phyloP scores from a whole-genome alignment of 2,888 invertebrate genomes.

The Pollenia griseotomentosa region DNA sequence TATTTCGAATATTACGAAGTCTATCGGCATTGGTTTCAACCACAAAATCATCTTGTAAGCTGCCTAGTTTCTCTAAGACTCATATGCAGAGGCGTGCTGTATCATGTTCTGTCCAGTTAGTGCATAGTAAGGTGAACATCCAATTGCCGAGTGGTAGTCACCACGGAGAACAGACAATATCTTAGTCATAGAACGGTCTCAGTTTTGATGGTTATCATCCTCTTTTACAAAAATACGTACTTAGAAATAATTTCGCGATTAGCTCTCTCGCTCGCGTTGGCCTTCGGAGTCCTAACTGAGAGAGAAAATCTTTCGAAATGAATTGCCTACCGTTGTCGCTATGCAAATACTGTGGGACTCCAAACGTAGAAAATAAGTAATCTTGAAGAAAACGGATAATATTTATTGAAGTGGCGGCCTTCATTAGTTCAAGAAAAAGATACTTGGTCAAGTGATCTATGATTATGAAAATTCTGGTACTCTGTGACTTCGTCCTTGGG shows the following conservation, averaged over 20 bases:
- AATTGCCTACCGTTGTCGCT: too few species aligned
- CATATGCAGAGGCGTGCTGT: constrained; percentile 36
- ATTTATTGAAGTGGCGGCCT: too few species aligned
- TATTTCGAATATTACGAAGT: constrained; percentile 13
- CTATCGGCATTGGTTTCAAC: background rate
- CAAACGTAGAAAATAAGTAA: too few species aligned
- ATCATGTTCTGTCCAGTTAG: too few species aligned
- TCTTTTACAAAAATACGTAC: too few species aligned
- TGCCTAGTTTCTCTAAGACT: constrained; percentile 45
- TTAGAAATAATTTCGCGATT: constrained; percentile 64
- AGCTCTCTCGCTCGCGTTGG: constrained; percentile 59
- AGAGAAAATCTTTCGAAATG: constrained; percentile 40
- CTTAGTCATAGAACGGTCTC: too few species aligned
- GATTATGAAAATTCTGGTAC: background rate
- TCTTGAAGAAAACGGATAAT: background rate
- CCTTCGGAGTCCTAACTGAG: constrained; percentile 62
- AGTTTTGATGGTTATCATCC: too few species aligned
- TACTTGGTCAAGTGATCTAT: constrained; percentile 3
- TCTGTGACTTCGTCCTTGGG: background rate
- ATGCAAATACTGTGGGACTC: too few species aligned
- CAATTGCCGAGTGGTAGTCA: too few species aligned
- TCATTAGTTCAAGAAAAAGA: too few species aligned
- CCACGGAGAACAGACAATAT: too few species aligned
- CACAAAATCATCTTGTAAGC: background rate
- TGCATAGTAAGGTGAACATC: too few species aligned